Conservation (phyloP, 2,113 vertebrate genomes). For the Oreochromis spilurus region DNA sequence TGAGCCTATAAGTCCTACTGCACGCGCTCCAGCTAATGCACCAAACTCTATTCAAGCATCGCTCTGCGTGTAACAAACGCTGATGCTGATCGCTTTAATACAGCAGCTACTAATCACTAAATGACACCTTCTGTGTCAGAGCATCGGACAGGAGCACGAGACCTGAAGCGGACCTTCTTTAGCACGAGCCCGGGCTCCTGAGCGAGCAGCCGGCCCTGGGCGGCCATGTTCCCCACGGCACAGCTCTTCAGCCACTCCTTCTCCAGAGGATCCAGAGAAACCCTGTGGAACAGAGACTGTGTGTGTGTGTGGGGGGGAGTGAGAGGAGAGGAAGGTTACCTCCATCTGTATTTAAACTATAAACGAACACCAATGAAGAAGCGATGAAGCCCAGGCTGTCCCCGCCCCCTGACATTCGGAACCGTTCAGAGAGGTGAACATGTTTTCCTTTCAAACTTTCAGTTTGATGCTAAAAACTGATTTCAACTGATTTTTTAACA, state of each 20-base stretch:
- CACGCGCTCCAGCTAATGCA: background rate
- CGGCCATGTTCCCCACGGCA: constrained; percentile 34
- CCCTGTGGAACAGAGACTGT: constrained; percentile 61
- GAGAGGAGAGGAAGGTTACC: background rate
- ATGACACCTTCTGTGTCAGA: background rate
- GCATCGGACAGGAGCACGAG: background rate
- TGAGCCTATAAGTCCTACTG: background rate
- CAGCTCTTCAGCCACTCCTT: constrained; percentile 58
- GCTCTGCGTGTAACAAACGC: background rate
- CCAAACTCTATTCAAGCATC: background rate
- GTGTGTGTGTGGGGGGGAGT: background rate
- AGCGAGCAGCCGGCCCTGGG: constrained; percentile 26
- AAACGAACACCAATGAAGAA: background rate
- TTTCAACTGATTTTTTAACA: background rate
- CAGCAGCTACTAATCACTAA: background rate
- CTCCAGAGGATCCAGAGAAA: constrained; percentile 61
- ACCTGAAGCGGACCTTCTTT: constrained; percentile 34
- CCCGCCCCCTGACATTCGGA: background rate
- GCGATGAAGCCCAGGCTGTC: background rate
- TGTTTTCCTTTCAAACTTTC: background rate
- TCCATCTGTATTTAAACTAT: background rate
- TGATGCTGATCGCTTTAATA: background rate
- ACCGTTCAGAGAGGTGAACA: background rate
- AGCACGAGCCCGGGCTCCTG: constrained; percentile 39
- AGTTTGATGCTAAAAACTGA: background rate